These are phyloP conservation scores for Syngnathus rostellatus DNA, from an alignment of 2,797 vertebrate species.

Conservation along the genomic window DNA sequence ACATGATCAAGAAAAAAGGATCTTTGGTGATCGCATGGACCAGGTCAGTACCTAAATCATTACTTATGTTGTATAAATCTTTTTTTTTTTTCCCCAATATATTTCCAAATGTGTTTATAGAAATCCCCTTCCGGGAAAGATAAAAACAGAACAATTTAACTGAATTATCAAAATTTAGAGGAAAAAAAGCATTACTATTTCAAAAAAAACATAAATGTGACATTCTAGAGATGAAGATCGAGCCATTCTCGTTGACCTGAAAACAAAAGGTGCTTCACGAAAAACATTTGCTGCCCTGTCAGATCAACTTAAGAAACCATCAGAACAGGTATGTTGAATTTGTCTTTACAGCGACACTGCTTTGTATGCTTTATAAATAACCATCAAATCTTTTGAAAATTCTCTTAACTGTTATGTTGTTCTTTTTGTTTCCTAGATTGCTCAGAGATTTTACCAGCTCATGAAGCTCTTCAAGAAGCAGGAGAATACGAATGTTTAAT, in stretches of 20 bases:
- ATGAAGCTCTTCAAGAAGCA: constrained; percentile 95
- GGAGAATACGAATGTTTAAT: constrained; percentile 70
- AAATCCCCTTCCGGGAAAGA: too few relatives aligned
- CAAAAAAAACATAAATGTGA: background rate
- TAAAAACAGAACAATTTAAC: too few relatives aligned
- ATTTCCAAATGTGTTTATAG: background rate
- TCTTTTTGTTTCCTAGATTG: constrained; percentile 67
- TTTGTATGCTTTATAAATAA: background rate
- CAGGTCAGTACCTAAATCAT: constrained; percentile 70
- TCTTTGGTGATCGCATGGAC: constrained; percentile 90
- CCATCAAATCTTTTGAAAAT: background rate
- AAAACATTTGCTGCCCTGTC: constrained; percentile 83
- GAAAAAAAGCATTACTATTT: too few relatives aligned
- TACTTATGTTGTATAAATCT: background rate
- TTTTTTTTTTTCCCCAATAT: background rate
- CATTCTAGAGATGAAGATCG: constrained; percentile 85
- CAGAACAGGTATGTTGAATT: constrained; percentile 70
- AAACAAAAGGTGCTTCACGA: constrained; percentile 79
- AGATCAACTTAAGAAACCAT: constrained; percentile 78
- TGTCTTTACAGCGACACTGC: background rate
- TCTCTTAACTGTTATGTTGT: background rate
- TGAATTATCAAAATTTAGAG: background rate
- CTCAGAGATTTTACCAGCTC: constrained; percentile 85
- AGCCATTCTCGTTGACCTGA: constrained; percentile 82
- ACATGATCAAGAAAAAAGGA: constrained; percentile 89